Conservation (phyloP, 53 echinoderm and acorn worm species). For the Mesocentrotus franciscanus region DNA sequence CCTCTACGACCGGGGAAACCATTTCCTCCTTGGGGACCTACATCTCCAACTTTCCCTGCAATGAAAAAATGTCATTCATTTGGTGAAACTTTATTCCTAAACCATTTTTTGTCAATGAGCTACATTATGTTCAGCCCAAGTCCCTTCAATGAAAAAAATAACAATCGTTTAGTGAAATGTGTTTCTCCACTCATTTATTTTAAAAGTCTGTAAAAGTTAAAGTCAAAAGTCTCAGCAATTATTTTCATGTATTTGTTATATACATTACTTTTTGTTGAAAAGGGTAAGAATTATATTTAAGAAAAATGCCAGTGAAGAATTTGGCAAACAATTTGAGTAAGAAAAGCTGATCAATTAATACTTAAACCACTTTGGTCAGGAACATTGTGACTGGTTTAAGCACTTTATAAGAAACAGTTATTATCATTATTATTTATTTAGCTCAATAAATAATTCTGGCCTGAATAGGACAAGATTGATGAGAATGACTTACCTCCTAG, state of each 20-base stretch:
- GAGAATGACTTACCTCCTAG: not conserved
- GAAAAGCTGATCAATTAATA: not conserved
- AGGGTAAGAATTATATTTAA: not conserved
- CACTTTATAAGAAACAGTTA: too few relatives aligned
- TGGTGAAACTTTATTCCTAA: not conserved
- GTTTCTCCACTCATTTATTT: too few relatives aligned
- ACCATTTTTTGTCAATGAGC: not conserved
- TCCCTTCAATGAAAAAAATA: too few relatives aligned
- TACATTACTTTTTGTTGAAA: too few relatives aligned
- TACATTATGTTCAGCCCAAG: too few relatives aligned
- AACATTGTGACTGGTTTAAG: too few relatives aligned
- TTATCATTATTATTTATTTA: not conserved
- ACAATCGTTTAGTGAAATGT: too few relatives aligned
- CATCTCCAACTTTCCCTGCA: not conserved
- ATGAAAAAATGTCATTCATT: not conserved
- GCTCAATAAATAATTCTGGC: not conserved
- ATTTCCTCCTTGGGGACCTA: not conserved
- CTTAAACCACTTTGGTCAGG: too few relatives aligned
- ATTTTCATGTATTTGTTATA: too few relatives aligned
- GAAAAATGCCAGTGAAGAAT: not conserved
- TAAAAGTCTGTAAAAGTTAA: too few relatives aligned
- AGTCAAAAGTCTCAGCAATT: too few relatives aligned
- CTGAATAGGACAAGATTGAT: not conserved
- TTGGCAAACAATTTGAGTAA: too few relatives aligned
- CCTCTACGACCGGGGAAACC: not conserved